Evolutionary conservation across 1,140 invertebrate species (phyloP).

Genomic region (Zaprionus taronus): DNA sequence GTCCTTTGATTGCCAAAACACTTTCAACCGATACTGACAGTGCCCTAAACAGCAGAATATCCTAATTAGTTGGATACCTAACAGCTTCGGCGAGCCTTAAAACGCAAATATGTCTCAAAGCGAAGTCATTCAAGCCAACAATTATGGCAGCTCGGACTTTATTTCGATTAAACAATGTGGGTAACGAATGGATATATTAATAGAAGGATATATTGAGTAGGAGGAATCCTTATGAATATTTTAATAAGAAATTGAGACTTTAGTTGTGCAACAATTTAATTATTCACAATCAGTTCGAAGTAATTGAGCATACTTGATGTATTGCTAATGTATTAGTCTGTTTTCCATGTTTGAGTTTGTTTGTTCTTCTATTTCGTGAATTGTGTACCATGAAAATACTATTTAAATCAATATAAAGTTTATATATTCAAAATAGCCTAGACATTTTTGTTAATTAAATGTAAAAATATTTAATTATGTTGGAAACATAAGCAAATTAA

Average conservation of each 20-base stretch:
- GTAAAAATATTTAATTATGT: no score
- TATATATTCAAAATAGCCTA: no score
- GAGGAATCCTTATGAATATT: neutral
- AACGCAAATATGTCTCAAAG: slow-evolving; percentile 25
- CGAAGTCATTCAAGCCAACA: slow-evolving; percentile 1
- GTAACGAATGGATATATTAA: neutral
- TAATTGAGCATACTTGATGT: no score
- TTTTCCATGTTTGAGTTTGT: no score
- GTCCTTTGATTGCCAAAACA: slow-evolving; percentile 53
- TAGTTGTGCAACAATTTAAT: no score
- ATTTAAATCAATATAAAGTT: no score
- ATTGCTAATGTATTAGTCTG: no score
- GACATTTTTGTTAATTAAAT: no score
- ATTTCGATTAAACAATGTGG: slow-evolving; percentile 35
- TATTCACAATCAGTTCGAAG: neutral
- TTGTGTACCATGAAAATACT: no score
- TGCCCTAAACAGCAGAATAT: slow-evolving; percentile 31
- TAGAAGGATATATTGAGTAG: neutral
- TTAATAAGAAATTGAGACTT: neutral
- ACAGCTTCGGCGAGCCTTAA: slow-evolving; percentile 21
- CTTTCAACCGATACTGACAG: slow-evolving; percentile 49
- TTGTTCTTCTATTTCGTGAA: no score
- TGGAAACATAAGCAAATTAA: no score
- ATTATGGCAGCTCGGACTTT: slow-evolving; percentile 10
- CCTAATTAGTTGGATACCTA: slow-evolving; percentile 56